Conservation (phyloP, 2,888 invertebrate genomes). For the Nephrocerus scutellatus region DNA sequence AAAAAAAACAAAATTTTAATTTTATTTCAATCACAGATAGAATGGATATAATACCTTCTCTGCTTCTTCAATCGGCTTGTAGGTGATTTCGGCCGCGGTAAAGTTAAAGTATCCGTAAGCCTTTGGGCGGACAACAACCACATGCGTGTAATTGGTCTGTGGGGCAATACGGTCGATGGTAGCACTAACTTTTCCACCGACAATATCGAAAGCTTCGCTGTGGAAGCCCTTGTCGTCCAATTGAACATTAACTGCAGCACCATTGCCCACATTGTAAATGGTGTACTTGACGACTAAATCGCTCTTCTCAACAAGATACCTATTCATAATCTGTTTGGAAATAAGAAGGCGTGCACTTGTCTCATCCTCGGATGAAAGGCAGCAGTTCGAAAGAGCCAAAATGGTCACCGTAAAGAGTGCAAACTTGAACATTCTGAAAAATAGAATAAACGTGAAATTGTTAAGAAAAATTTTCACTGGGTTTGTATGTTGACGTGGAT, state of each 20-base stretch:
- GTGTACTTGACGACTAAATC: slow-evolving; percentile 94
- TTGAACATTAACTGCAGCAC: slow-evolving; percentile 82
- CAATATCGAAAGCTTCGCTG: slow-evolving; percentile 80
- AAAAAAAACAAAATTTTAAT: slow-evolving; percentile 13
- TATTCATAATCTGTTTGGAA: slow-evolving; percentile 91
- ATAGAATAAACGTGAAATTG: neutral
- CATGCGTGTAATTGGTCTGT: slow-evolving; percentile 87
- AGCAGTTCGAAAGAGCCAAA: slow-evolving; percentile 34
- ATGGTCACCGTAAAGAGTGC: slow-evolving; percentile 28
- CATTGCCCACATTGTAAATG: slow-evolving; percentile 86
- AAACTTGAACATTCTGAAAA: slow-evolving; percentile 32
- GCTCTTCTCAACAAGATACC: slow-evolving; percentile 92
- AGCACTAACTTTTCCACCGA: slow-evolving; percentile 77
- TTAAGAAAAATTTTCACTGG: slow-evolving; percentile 12
- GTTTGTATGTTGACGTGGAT: slow-evolving; percentile 22
- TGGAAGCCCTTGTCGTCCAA: slow-evolving; percentile 85
- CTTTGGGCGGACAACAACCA: slow-evolving; percentile 83
- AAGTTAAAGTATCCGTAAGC: slow-evolving; percentile 95
- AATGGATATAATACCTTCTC: slow-evolving; percentile 59
- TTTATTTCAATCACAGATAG: neutral
- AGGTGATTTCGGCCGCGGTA: slow-evolving; percentile 87
- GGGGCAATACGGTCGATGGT: slow-evolving; percentile 86
- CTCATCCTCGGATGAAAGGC: slow-evolving; percentile 56
- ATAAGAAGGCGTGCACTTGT: slow-evolving; percentile 76
- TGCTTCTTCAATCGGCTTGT: slow-evolving; percentile 78